These are phyloP conservation scores for Choloepus hoffmanni DNA, from an alignment of 2,113 vertebrate species.

Conservation along the genomic window DNA sequence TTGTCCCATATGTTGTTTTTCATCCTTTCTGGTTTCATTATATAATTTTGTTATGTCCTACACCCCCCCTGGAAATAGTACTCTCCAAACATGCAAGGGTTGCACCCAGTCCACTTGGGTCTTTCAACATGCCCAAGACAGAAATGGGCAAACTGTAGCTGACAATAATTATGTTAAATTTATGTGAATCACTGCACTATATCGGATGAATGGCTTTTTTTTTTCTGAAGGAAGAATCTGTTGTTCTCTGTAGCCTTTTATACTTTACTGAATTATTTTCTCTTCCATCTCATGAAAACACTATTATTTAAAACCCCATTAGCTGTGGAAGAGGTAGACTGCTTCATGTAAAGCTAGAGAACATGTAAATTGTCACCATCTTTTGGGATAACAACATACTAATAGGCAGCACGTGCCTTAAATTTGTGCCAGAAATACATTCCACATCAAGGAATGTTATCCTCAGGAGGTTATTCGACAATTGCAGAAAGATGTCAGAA, in stretches of 20 bases:
- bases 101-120: fast-evolving
- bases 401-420: no score
- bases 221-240: background rate
- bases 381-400: fast-evolving
- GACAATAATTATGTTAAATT: background rate
- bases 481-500: no score
- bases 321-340: background rate
- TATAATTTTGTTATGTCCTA: fast-evolving
- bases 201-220: fast-evolving
- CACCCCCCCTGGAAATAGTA: fast-evolving
- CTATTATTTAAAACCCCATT: background rate
- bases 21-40: no score
- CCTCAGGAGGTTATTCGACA: background rate
- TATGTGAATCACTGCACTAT: fast-evolving
- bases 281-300: background rate
- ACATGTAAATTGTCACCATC: fast-evolving
- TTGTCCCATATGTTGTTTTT: fast-evolving
- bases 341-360: fast-evolving
- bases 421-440: fast-evolving
- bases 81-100: fast-evolving
- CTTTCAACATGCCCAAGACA: fast-evolving
- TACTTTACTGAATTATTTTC: no score
- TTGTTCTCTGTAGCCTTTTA: background rate
- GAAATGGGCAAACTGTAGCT: no score
- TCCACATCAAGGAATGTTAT: background rate